Percentiles rank a stretch among this genome's conserved stretches.
Evolutionary conservation across 2,113 vertebrate species (phyloP).

Genomic region (Tretioscincus oriximinensis): DNA sequence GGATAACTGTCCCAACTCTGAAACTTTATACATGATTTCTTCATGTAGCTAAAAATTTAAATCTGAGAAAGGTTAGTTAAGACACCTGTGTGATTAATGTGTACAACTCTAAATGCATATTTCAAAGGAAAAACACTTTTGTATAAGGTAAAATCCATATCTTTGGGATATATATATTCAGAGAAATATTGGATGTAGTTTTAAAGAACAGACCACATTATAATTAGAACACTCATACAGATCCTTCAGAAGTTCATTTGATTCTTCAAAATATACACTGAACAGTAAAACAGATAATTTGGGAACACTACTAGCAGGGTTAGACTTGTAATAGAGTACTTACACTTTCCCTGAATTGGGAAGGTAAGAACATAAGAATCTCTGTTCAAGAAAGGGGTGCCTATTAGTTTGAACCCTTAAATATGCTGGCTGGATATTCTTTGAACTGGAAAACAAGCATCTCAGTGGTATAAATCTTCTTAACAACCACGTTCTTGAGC

Average conservation of each 20-base stretch:
- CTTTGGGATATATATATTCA: too few relatives aligned
- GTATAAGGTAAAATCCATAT: not conserved
- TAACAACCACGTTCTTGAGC: slow-evolving; percentile 15
- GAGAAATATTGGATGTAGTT: too few relatives aligned
- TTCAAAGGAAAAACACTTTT: too few relatives aligned
- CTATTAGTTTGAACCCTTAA: not conserved
- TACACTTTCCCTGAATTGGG: not conserved
- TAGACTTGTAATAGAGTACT: not conserved
- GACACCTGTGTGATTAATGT: too few relatives aligned
- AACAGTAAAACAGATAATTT: not conserved
- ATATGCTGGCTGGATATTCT: not conserved
- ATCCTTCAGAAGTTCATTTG: not conserved
- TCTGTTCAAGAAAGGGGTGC: not conserved
- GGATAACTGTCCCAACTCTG: too few relatives aligned
- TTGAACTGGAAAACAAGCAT: not conserved
- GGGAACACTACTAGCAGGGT: too few relatives aligned
- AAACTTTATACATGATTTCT: too few relatives aligned
- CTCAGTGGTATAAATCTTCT: not conserved
- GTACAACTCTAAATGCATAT: too few relatives aligned
- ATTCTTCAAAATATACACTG: not conserved
- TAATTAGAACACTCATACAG: not conserved
- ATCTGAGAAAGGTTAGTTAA: not conserved
- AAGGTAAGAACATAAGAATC: not conserved
- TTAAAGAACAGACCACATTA: too few relatives aligned
- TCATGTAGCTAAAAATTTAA: not conserved